Percentiles rank a stretch among this genome's conserved stretches.
These are phyloP conservation scores for Volucella inflata DNA, from an alignment of 2,888 invertebrate species.

Conservation along the genomic window DNA sequence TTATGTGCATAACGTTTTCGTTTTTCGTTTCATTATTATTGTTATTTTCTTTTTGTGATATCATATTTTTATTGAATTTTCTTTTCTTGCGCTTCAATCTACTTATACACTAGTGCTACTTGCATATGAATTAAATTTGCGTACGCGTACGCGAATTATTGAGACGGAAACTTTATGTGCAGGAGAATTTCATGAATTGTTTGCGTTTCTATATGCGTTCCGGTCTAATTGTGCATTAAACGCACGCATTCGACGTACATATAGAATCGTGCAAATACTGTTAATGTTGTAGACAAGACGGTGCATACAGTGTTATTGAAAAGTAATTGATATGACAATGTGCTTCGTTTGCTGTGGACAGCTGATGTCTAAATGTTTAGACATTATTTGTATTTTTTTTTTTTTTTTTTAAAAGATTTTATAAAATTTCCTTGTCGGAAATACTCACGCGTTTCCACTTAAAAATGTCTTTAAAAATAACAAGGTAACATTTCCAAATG, in stretches of 20 bases:
- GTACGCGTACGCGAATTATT: slow-evolving; percentile 57
- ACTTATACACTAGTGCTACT: slow-evolving; percentile 25
- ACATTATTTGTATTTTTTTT: too few species aligned
- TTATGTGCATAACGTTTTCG: slow-evolving; percentile 16
- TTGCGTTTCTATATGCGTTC: slow-evolving; percentile 33
- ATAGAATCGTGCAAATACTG: slow-evolving; percentile 9
- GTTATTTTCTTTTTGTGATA: neutral
- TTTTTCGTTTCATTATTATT: slow-evolving; percentile 18
- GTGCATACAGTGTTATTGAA: slow-evolving; percentile 1
- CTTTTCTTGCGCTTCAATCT: slow-evolving; percentile 36
- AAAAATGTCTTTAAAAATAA: too few species aligned
- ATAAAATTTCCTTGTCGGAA: too few species aligned
- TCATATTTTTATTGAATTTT: slow-evolving; percentile 3
- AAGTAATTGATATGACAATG: neutral
- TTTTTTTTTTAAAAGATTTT: too few species aligned
- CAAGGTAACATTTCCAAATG: too few species aligned
- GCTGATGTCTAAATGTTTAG: too few species aligned
- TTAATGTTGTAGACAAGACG: slow-evolving; percentile 2
- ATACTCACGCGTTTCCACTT: too few species aligned
- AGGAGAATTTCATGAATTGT: slow-evolving; percentile 25
- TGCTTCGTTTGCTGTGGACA: too few species aligned
- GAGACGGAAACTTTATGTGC: slow-evolving; percentile 64
- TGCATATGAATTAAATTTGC: slow-evolving; percentile 47
- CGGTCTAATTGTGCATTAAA: slow-evolving; percentile 59
- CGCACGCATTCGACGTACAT: slow-evolving; percentile 37